Evolutionary conservation across 2,797 vertebrate species (phyloP).

Genomic region (Otolemur crassicaudatus): DNA sequence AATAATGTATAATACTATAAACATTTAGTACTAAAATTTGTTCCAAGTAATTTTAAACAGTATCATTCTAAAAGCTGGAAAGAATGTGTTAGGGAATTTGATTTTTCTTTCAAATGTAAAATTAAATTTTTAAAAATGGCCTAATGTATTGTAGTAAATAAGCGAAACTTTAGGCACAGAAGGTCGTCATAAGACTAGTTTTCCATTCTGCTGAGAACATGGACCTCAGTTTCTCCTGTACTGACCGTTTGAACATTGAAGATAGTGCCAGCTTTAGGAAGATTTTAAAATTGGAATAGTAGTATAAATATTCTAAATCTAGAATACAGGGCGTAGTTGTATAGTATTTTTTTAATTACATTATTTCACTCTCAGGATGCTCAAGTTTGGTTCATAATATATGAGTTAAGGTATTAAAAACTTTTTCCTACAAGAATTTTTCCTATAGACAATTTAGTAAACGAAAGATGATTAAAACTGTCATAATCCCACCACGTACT

Average conservation of each 20-base stretch:
- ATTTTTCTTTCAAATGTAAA: conserved; percentile 56
- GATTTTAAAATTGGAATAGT: not conserved
- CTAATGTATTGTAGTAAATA: not conserved
- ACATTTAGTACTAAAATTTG: conserved; percentile 20
- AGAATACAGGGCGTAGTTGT: not conserved
- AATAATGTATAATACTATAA: conserved; percentile 1
- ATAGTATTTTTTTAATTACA: not conserved
- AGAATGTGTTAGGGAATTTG: conserved; percentile 31
- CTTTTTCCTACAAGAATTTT: not conserved
- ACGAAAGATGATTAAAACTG: not conserved
- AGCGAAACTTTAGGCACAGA: conserved; percentile 3
- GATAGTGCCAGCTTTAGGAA: not conserved
- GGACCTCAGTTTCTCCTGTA: not conserved
- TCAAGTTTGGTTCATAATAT: not conserved
- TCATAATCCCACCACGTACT: not conserved
- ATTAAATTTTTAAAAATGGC: not conserved
- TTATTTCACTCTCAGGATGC: not conserved
- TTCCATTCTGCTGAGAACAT: not conserved
- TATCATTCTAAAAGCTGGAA: conserved; percentile 8
- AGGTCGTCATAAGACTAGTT: not conserved
- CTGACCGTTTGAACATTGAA: not conserved
- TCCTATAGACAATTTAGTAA: not conserved
- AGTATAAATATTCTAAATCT: not conserved
- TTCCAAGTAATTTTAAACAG: conserved; percentile 19
- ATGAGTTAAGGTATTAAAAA: not conserved